Base-by-base conservation (phyloP, 2,113 vertebrate genomes). In the Myxocyprinus asiaticus region DNA sequence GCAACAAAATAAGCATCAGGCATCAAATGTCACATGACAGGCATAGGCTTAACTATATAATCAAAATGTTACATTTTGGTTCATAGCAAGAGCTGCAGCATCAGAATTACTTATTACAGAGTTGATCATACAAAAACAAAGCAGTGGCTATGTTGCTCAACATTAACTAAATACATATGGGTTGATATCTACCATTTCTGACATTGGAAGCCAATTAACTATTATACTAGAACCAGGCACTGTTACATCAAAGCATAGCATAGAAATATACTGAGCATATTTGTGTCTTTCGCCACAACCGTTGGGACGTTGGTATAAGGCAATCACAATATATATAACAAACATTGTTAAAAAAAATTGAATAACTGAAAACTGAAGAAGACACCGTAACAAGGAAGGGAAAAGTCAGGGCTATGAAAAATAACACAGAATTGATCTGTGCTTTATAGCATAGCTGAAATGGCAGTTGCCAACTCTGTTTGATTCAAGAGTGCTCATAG, bases 401-500 rank as follows among this genome's bases (percentile, higher is more conserved):
- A n/a, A n/a, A n/a, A n/a, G n/a, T n/a, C n/a, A n/a, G n/a, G 17
- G 6, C n/a, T 5, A 7, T 42, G 7, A 42, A 44, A 59, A 72
- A 59, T 4, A 59, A 45, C 14, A 51, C 33, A 45, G 9, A 10
- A 62, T 14, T 48, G 44, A 6, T 62, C 15, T 50, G 15, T 14
- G 6, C 45, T 63, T 42, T 73, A 7, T 61, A 9, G 51, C 58
- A 58, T 58, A 72, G 59, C 2, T 55, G 10, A 55, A 55, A 47
- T 55, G 17, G 7, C 51, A 70, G 50, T 9, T 48, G n/a, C 14
- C n/a, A 17, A 17, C 43, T 4, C 3, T 79, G 47, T 61, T 6
- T 58, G 9, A 5, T 3, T 76, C 80, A 4, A 88, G 75, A 76
- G 77, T 48, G 50, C 67, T 51, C 45, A 86, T 8, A 15, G 86